Conservation (phyloP, 2,113 vertebrate species). For the Tragelaphus buxtoni region DNA sequence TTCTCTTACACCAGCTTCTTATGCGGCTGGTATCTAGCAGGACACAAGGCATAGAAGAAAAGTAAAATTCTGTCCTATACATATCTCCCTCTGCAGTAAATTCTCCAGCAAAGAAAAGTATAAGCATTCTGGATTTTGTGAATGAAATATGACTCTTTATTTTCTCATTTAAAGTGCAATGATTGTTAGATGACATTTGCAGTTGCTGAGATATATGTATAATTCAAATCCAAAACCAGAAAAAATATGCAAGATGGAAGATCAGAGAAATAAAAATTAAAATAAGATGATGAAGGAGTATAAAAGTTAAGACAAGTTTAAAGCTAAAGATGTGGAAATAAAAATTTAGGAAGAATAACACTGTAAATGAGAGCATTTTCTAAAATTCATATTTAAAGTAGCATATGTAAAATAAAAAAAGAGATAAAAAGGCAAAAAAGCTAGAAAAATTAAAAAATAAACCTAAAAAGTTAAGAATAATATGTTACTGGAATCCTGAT, state of each 20-base stretch:
- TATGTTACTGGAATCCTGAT: too few species aligned
- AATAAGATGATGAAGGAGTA: background rate
- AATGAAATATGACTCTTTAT: background rate
- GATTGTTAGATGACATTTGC: background rate
- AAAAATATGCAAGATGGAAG: background rate
- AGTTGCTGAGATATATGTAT: background rate
- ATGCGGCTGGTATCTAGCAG: background rate
- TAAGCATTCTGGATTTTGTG: background rate
- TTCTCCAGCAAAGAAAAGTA: background rate
- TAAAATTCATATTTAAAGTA: conserved; percentile 15
- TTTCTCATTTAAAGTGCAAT: background rate
- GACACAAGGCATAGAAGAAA: background rate
- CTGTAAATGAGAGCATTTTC: background rate
- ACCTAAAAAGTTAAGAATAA: too few species aligned
- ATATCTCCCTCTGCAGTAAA: background rate
- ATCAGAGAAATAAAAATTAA: background rate
- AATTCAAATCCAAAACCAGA: conserved; percentile 4
- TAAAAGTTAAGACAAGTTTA: background rate
- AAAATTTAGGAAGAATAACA: background rate
- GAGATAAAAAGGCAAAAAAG: background rate
- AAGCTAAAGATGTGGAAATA: background rate
- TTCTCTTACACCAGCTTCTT: background rate
- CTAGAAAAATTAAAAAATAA: too few species aligned
- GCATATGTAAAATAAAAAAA: background rate
- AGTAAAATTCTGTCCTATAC: background rate